Evolutionary conservation across 2,888 invertebrate genomes (phyloP).

Genomic region (Mesoligia furuncula): DNA sequence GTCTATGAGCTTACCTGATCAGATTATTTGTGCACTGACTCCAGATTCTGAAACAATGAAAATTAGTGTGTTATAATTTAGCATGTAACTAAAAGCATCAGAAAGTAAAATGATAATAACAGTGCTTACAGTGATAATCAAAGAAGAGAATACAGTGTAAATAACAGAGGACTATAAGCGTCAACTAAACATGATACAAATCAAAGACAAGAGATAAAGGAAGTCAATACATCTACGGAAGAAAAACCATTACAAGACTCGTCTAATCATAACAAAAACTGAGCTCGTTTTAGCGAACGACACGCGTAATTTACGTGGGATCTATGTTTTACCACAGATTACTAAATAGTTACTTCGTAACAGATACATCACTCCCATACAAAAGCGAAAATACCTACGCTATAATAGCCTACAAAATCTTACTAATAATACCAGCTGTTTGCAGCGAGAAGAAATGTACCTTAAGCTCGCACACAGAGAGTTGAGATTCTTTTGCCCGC

Average conservation of each 20-base stretch:
- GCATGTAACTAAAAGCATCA: background rate
- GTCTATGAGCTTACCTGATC: constrained; percentile 63
- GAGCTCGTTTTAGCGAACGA: constrained; percentile 44
- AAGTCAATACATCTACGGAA: constrained; percentile 41
- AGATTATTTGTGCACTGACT: constrained; percentile 48
- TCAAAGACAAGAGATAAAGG: constrained; percentile 44
- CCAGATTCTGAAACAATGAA: constrained; percentile 69
- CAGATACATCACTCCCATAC: too few relatives aligned
- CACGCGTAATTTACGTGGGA: constrained; percentile 50
- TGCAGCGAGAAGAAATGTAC: too few relatives aligned
- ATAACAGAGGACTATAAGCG: background rate
- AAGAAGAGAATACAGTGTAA: background rate
- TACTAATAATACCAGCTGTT: too few relatives aligned
- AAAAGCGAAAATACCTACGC: too few relatives aligned
- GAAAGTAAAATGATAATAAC: background rate
- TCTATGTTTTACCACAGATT: too few relatives aligned
- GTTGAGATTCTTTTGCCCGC: too few relatives aligned
- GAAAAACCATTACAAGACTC: constrained; percentile 41
- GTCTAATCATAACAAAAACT: constrained; percentile 44
- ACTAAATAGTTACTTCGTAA: too few relatives aligned
- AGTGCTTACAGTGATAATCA: background rate
- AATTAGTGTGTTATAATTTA: background rate
- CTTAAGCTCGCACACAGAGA: too few relatives aligned
- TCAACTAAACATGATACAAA: constrained; percentile 1
- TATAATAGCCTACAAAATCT: too few relatives aligned